Evolutionary conservation across 2,888 invertebrate genomes (phyloP).

Genomic region (Phortica okadai): DNA sequence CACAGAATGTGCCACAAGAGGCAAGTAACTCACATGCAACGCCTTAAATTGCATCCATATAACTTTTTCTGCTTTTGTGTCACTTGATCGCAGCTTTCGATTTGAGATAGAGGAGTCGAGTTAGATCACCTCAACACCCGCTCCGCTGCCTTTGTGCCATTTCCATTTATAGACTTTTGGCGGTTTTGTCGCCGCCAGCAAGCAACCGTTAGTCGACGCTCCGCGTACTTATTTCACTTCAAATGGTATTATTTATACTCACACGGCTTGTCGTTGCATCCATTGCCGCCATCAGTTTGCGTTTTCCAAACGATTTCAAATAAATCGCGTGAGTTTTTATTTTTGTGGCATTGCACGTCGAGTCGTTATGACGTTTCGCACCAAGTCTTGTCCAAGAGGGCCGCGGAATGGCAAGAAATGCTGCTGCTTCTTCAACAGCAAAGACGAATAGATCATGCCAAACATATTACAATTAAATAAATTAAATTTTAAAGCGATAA

Average conservation of each 20-base stretch:
- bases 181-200: neutral
- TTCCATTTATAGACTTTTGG: conserved; percentile 7
- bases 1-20: neutral
- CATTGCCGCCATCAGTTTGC: conserved; percentile 8
- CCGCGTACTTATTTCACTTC: neutral
- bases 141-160: neutral
- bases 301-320: neutral
- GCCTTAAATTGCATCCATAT: conserved; percentile 3
- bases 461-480: no score
- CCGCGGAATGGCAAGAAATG: no score
- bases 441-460: no score
- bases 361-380: neutral
- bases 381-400: no score
- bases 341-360: neutral
- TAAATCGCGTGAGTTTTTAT: conserved; percentile 15
- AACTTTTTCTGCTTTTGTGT: conserved; percentile 14
- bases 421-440: no score
- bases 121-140: neutral
- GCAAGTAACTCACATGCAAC: conserved; percentile 26
- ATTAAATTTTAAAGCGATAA: no score
- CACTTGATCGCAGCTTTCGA: no score
- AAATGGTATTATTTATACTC: neutral
- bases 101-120: neutral
- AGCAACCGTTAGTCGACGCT: conserved; percentile 2
- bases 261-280: conserved; percentile 3